Base-by-base conservation (phyloP, 2,797 vertebrate species). In the Atherinosoma microstoma region DNA sequence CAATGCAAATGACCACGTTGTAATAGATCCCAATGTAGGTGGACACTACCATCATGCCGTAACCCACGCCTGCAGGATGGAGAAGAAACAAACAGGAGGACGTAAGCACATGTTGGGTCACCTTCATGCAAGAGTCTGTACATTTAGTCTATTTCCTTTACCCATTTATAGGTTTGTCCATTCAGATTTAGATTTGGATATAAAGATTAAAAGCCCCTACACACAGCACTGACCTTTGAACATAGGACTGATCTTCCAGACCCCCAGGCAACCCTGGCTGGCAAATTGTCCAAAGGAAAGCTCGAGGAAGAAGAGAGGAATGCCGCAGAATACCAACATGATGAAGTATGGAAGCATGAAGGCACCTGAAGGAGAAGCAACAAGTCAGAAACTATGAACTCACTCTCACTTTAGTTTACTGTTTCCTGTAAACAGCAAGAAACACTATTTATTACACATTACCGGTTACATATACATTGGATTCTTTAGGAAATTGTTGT, bases 1-100 rank as follows among this genome's bases (percentile, higher is more conserved):
- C 96, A 32, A 99, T 97, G 93, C 96, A 98, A 86, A 99, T 98
- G 83, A 99, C 97, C 92, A 99, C 98, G 29, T 99, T 99, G 95
- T 99, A 99, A 90, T 99, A 99, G 93, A 99, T 98, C 53, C 98
- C 98, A 45, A 99, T 99, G 90, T 99, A 99, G 0, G 97, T 97
- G 84, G 98, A 99, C 76, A 99, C 98, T 85, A 99, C 98, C 98
- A 98, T 99, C 98, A 99, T 99, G 87, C 98, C 97, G 2, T 99
- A 99, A 80, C 98, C 98, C 75, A 99, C 96, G 54, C 98, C 98
- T 99, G 67, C 18, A 42, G 34, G 42, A 49, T n/a, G 15, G 51
- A 22, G 51, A 4, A 35, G 18, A 27, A 10, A 63, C 7, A 30
- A 10, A 63, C 7, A 30, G 11, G 13, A 20, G 18, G 16, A 62